Conservation (phyloP, 2,888 invertebrate species). For the Pachydiplax longipennis region DNA sequence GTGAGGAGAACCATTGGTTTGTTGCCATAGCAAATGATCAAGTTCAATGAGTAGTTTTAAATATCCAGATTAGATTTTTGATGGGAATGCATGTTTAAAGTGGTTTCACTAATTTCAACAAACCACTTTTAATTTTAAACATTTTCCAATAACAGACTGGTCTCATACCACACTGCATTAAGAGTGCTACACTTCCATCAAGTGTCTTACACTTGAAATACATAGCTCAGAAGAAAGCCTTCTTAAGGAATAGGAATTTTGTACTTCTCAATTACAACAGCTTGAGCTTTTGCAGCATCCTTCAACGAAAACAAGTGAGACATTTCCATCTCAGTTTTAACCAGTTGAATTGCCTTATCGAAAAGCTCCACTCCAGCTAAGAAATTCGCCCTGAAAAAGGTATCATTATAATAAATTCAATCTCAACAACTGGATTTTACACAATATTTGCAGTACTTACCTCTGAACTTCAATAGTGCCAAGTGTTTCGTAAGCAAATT, state of each 20-base stretch:
- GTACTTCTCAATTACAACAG: constrained; percentile 79
- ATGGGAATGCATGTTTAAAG: neutral
- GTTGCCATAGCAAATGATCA: neutral
- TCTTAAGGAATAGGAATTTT: constrained; percentile 58
- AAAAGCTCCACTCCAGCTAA: constrained; percentile 83
- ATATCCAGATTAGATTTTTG: neutral
- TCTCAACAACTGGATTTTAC: neutral
- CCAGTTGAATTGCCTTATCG: constrained; percentile 84
- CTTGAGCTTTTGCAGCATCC: constrained; percentile 89
- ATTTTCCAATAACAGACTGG: neutral
- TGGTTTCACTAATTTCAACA: neutral
- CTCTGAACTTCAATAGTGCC: constrained; percentile 94
- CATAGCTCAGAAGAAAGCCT: neutral
- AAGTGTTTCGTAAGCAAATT: constrained; percentile 93
- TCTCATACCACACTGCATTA: neutral
- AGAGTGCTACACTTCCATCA: neutral
- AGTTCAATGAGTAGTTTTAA: neutral
- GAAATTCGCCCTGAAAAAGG: constrained; percentile 75
- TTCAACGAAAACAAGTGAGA: constrained; percentile 88
- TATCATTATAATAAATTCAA: neutral
- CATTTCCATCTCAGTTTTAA: constrained; percentile 88
- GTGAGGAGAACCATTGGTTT: neutral
- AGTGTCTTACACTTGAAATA: neutral
- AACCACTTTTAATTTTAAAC: neutral
- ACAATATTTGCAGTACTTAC: constrained; percentile 58